phyloP scores from a whole-genome alignment of 2,113 vertebrate species.

The Psammodynastes pulverulentus region DNA sequence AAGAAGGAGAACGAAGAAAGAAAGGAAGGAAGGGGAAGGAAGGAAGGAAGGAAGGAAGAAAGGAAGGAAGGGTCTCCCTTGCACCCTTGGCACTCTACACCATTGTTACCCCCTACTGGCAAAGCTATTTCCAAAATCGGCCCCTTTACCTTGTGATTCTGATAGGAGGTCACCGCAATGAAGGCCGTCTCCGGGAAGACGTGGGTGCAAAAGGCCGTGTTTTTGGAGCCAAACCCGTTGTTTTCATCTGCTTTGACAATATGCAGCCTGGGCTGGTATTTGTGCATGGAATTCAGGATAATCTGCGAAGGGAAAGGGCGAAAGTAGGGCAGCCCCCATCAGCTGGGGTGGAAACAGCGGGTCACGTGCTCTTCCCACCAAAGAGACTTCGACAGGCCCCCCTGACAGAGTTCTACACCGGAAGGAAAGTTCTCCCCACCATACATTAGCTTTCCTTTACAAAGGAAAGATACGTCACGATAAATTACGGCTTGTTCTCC shows the following conservation, averaged over 20 bases:
- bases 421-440: not conserved
- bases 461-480: not conserved
- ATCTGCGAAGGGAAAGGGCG: constrained; percentile 75
- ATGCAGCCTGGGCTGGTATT: constrained; percentile 96
- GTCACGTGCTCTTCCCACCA: fast-evolving
- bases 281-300: constrained; percentile 99
- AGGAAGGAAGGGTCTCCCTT: not conserved
- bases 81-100: not conserved
- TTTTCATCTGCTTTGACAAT: constrained; percentile 98
- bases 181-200: constrained; percentile 95
- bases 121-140: not conserved
- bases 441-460: not conserved
- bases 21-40: not conserved
- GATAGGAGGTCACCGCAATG: constrained; percentile 96
- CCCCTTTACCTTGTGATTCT: constrained; percentile 90
- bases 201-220: constrained; percentile 97
- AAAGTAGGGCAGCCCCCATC: not conserved
- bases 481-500: not conserved
- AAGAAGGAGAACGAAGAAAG: too few relatives aligned
- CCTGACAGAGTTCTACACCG: not conserved
- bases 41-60: not conserved
- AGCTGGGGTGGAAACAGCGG: fast-evolving
- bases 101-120: not conserved
- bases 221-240: constrained; percentile 97
- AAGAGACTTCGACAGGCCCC: not conserved